These are phyloP conservation scores for Amphilophus citrinellus DNA, from an alignment of 2,113 vertebrate genomes.

Conservation along the genomic window DNA sequence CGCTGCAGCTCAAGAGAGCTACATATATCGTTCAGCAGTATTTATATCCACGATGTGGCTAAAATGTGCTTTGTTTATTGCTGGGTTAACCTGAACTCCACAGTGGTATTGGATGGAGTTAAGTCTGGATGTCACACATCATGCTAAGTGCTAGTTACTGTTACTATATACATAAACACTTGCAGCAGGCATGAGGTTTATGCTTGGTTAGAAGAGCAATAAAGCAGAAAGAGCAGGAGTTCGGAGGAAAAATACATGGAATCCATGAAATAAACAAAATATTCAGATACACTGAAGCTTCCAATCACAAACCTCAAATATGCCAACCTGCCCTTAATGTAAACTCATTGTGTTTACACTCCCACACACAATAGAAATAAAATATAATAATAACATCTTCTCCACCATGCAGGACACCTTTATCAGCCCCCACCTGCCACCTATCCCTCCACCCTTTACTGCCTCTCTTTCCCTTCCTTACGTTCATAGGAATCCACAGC, in stretches of 20 bases:
- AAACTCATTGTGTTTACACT: background rate
- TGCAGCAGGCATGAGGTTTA: conserved; percentile 3
- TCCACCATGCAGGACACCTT: conserved; percentile 20
- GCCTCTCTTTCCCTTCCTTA: conserved; percentile 26
- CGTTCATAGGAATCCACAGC: conserved; percentile 75
- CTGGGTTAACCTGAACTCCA: conserved; percentile 26
- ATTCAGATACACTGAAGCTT: background rate
- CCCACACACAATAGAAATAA: background rate
- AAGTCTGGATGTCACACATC: conserved; percentile 41
- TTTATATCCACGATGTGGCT: conserved; percentile 38
- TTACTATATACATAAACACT: conserved; percentile 50
- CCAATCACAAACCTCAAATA: background rate
- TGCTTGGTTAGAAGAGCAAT: conserved; percentile 21
- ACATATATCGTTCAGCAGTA: conserved; percentile 50
- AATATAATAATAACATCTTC: background rate
- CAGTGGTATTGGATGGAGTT: conserved; percentile 34
- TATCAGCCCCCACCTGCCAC: conserved; percentile 14
- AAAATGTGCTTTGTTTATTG: conserved; percentile 59
- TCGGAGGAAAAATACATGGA: background rate
- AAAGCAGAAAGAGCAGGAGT: conserved; percentile 22
- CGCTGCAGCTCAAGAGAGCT: conserved; percentile 34
- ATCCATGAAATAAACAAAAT: background rate
- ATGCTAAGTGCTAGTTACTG: conserved; percentile 50
- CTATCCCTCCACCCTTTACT: conserved; percentile 9
- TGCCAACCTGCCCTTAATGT: background rate